phyloP scores from a whole-genome alignment of 2,113 vertebrate species.

The Gallinago paraguaiae region DNA sequence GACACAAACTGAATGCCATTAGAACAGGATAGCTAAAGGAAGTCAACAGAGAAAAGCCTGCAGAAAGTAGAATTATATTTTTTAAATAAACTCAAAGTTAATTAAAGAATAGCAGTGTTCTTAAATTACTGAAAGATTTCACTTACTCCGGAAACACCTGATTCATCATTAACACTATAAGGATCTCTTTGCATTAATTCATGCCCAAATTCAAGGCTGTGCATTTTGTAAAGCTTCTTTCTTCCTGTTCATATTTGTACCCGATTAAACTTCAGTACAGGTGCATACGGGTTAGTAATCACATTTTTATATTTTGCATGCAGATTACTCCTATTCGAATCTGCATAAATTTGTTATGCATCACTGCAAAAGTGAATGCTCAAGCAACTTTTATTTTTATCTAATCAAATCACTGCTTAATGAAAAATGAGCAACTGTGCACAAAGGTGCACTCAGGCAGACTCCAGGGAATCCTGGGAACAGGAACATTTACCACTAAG shows the following conservation, averaged over 20 bases:
- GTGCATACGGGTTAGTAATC: slow-evolving; percentile 74
- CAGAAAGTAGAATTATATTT: not conserved
- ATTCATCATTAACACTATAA: slow-evolving; percentile 66
- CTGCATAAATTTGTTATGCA: slow-evolving; percentile 80
- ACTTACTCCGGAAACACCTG: slow-evolving; percentile 59
- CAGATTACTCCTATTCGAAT: slow-evolving; percentile 74
- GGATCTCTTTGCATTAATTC: slow-evolving; percentile 50
- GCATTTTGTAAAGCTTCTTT: slow-evolving; percentile 66
- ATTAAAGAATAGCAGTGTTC: slow-evolving; percentile 33
- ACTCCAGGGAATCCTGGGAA: not conserved
- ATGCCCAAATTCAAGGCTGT: slow-evolving; percentile 57
- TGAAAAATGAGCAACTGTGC: slow-evolving; percentile 72
- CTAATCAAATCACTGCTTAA: slow-evolving; percentile 80
- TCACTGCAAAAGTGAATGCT: slow-evolving; percentile 76
- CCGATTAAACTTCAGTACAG: slow-evolving; percentile 75
- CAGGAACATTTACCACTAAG: not conserved
- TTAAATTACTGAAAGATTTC: slow-evolving; percentile 18
- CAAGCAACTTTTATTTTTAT: slow-evolving; percentile 84
- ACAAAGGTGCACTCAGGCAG: slow-evolving; percentile 46
- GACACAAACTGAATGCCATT: not conserved
- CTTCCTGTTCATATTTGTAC: slow-evolving; percentile 70
- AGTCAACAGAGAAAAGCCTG: not conserved
- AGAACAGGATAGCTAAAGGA: not conserved
- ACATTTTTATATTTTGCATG: slow-evolving; percentile 75
- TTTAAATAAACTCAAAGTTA: not conserved